phyloP scores from a whole-genome alignment of 2,797 vertebrate genomes.

The Xerus rutilus region DNA sequence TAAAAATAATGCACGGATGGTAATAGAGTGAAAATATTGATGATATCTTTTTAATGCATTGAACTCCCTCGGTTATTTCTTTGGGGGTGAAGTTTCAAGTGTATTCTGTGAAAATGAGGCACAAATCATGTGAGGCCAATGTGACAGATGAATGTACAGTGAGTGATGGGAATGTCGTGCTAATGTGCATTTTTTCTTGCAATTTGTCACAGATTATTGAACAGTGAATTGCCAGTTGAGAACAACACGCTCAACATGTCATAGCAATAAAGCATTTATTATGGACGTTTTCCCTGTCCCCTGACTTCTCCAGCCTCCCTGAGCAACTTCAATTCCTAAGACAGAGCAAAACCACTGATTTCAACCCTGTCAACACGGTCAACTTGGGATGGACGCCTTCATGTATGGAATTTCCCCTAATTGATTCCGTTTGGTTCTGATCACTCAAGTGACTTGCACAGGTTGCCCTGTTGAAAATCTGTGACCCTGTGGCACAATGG shows the following conservation, averaged over 20 bases:
- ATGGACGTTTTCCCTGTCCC: neutral
- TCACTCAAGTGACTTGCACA: neutral
- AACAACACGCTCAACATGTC: neutral
- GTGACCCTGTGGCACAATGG: neutral
- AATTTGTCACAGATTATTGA: neutral
- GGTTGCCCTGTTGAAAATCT: neutral
- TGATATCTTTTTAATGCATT: neutral
- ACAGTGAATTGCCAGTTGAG: neutral
- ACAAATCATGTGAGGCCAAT: neutral
- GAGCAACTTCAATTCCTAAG: slow-evolving; percentile 10
- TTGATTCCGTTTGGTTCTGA: neutral
- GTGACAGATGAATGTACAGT: neutral
- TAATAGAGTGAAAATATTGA: neutral
- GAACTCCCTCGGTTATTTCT: neutral
- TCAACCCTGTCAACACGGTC: neutral
- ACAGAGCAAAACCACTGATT: neutral
- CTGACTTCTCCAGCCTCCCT: neutral
- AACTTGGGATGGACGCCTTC: neutral
- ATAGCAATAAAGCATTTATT: neutral
- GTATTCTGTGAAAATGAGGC: neutral
- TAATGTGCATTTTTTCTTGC: neutral
- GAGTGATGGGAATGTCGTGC: neutral
- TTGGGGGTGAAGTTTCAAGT: neutral
- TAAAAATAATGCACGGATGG: neutral
- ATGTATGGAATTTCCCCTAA: neutral